Evolutionary conservation across 1,140 invertebrate genomes (phyloP).

Genomic region (Papilio polytes): DNA sequence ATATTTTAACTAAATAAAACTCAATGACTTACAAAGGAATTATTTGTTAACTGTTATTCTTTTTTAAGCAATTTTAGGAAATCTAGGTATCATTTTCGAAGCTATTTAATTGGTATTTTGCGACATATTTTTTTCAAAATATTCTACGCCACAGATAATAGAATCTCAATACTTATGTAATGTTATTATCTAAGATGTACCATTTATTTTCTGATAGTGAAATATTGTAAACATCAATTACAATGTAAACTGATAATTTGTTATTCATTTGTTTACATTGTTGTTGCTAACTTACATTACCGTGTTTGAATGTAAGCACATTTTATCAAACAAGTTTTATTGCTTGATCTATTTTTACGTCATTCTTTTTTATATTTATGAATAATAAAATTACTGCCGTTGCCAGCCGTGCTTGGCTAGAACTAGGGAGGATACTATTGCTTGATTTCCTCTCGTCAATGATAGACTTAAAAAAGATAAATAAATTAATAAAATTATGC

Average conservation of each 20-base stretch:
- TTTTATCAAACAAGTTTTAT: background rate
- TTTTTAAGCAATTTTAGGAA: background rate
- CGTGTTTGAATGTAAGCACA: background rate
- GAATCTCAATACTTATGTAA: slow-evolving; percentile 9
- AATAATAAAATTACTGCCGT: too few relatives aligned
- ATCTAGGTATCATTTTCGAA: background rate
- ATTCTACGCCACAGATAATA: background rate
- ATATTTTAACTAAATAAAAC: background rate
- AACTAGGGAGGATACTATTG: too few relatives aligned
- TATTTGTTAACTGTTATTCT: background rate
- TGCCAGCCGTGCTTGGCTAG: too few relatives aligned
- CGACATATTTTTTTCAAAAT: background rate
- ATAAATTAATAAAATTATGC: background rate
- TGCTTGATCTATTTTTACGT: background rate
- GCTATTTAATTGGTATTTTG: background rate
- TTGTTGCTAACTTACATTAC: background rate
- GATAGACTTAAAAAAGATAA: too few relatives aligned
- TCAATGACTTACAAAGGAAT: background rate
- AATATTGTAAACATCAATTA: slow-evolving; percentile 13
- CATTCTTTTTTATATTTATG: too few relatives aligned
- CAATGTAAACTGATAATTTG: background rate
- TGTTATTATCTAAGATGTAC: background rate
- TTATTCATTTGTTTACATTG: background rate
- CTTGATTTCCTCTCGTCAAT: too few relatives aligned
- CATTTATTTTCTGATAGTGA: slow-evolving; percentile 21